A percentile compares a stretch with the other conserved stretches of the same genome.
Evolutionary conservation across 2,888 invertebrate species (phyloP).

Genomic region (Torymus tubicola): DNA sequence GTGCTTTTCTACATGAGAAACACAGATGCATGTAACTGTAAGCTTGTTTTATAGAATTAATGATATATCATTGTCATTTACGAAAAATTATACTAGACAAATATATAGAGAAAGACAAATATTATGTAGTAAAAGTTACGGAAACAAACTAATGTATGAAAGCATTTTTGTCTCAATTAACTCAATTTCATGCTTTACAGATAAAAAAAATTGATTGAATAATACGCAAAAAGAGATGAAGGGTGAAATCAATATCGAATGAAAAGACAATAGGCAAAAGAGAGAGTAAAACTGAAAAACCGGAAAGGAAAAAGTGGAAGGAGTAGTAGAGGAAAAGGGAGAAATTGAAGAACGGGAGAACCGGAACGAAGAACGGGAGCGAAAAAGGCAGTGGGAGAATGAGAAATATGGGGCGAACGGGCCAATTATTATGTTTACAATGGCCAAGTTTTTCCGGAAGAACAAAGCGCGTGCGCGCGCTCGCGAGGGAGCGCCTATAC

Average conservation of each 20-base stretch:
- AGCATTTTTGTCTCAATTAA: not conserved
- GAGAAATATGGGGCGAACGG: not conserved
- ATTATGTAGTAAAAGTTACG: too few species aligned
- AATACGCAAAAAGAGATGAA: not conserved
- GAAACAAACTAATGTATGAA: too few species aligned
- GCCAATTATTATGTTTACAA: constrained; percentile 43
- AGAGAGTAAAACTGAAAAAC: not conserved
- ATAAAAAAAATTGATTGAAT: too few species aligned
- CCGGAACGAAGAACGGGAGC: not conserved
- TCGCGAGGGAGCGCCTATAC: not conserved
- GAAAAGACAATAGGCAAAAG: not conserved
- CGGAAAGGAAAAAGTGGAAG: not conserved
- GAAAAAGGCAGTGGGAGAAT: too few species aligned
- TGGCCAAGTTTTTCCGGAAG: constrained; percentile 49
- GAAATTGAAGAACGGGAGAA: not conserved
- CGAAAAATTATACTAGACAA: too few species aligned
- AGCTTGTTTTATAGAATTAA: too few species aligned
- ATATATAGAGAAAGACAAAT: too few species aligned
- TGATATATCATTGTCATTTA: too few species aligned
- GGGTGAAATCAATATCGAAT: not conserved
- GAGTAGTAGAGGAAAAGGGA: not conserved
- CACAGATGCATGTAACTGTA: too few species aligned
- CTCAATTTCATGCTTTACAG: too few species aligned
- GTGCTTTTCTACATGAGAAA: too few species aligned
- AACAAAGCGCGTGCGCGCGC: constrained; percentile 26